phyloP scores from a whole-genome alignment of 2,113 vertebrate genomes.

The Misgurnus anguillicaudatus region DNA sequence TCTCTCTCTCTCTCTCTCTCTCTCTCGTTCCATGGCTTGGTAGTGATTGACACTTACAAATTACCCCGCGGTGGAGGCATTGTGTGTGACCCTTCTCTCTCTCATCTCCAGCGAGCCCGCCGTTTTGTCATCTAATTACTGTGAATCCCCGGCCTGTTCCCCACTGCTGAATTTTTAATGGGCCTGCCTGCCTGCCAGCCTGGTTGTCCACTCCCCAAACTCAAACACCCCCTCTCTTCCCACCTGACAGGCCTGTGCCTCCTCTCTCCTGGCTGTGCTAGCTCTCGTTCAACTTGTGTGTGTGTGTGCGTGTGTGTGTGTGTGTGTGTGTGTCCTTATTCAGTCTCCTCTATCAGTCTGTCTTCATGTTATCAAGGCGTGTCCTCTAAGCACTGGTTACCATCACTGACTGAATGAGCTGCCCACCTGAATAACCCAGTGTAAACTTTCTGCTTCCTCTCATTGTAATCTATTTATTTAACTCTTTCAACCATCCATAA shows the following conservation, averaged over 20 bases:
- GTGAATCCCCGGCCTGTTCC: conserved; percentile 98
- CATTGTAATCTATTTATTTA: no score
- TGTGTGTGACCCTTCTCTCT: conserved; percentile 98
- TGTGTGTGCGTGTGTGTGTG: conserved; percentile 14
- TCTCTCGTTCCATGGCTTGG: conserved; percentile 79
- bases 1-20: conserved; percentile 33
- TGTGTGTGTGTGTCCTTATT: conserved; percentile 37
- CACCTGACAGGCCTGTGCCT: conserved; percentile 24
- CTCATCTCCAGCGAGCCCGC: conserved; percentile 95
- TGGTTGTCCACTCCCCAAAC: conserved; percentile 32
- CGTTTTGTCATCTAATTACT: conserved; percentile 99
- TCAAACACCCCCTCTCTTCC: conserved; percentile 25
- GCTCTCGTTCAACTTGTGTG: neutral
- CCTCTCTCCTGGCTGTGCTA: conserved; percentile 1
- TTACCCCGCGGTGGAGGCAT: conserved; percentile 96
- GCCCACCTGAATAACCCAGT: conserved; percentile 11
- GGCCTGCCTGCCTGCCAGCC: conserved; percentile 55
- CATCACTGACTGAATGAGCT: conserved; percentile 1
- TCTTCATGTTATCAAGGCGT: conserved; percentile 20
- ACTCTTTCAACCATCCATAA: no score
- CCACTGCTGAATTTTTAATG: conserved; percentile 99
- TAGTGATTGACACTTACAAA: conserved; percentile 99
- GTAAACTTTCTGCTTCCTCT: neutral
- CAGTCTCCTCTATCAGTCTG: conserved; percentile 38
- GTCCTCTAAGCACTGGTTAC: conserved; percentile 21